Evolutionary conservation across 2,797 vertebrate species (phyloP), one percentile per base, ranked within the genome.

Genomic region (Rachycentron canadum): DNA sequence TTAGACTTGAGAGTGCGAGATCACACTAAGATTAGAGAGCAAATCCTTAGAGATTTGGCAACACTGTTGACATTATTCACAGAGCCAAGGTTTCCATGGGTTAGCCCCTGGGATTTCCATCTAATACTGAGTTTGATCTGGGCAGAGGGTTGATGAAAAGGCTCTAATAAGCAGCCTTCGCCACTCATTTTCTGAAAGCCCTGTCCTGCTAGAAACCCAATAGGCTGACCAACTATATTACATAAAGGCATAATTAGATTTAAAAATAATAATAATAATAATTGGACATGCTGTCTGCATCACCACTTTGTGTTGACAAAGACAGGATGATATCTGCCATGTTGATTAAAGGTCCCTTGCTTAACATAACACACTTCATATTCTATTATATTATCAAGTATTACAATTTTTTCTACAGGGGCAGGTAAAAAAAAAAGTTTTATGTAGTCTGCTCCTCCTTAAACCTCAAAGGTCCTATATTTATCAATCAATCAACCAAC

Each of bases 31-130:
- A 92, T 93, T 93, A 90, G 58, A 85, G 67, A 65, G 80, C 63
- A 91, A 93, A 91, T 93, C 91, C 90, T 76, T 41, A 7, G 80
- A 89, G 90, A 91, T 91, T 88, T 92, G 80, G 80, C 70, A 73
- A 62, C 57, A 19, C 58, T 78, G 83, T 62, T 66, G 76, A 77
- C 58, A 73, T 82, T 83, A 91, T 84, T 69, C 68, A 75, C 59
- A 78, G 56, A 86, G 69, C 38, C 45, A 80, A 76, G 60, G 76
- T 87, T 83, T 84, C 80, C 23, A 52, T 55, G 83, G 77, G 79
- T 81, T 40, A 86, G 69, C 81, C 70, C 78, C 26, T 43, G 65
- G 90, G 88, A 90, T 89, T 92, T 90, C 76, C 30, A 7, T 70
- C 72, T 86, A 84, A 91, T 86, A 30, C 85, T 58, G 86, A 79